phyloP scores from a whole-genome alignment of 1,140 invertebrate species.

The Choristoneura fumiferana region DNA sequence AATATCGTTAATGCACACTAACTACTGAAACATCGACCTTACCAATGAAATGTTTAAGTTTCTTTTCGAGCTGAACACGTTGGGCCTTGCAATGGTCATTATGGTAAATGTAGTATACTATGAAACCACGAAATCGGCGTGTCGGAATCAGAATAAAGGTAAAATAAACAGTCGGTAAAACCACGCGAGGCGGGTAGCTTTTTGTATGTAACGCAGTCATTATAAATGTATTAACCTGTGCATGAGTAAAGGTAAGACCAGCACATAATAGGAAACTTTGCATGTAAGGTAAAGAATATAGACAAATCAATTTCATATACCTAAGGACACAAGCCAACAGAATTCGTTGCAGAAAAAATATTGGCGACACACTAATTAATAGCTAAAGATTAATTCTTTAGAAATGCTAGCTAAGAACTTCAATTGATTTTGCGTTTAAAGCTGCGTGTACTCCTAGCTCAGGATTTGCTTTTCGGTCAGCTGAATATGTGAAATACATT shows the following conservation, averaged over 20 bases:
- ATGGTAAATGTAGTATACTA: constrained; percentile 74
- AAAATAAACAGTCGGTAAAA: constrained; percentile 73
- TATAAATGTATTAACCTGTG: constrained; percentile 46
- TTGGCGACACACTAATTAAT: too few relatives aligned
- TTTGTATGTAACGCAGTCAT: constrained; percentile 59
- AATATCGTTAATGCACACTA: constrained; percentile 74
- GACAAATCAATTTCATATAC: too few relatives aligned
- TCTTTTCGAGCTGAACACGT: constrained; percentile 34
- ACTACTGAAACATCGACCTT: constrained; percentile 56
- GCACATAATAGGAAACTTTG: too few relatives aligned
- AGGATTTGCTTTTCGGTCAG: too few relatives aligned
- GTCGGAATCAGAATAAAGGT: constrained; percentile 73
- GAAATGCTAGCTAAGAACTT: too few relatives aligned
- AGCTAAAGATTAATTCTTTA: too few relatives aligned
- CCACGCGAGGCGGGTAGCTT: constrained; percentile 45
- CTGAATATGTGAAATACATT: too few relatives aligned
- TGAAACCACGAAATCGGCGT: constrained; percentile 76
- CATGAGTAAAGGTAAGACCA: not conserved
- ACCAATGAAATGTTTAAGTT: constrained; percentile 32
- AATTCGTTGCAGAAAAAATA: too few relatives aligned
- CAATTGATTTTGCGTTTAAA: too few relatives aligned
- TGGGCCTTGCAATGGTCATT: constrained; percentile 72
- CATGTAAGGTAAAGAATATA: too few relatives aligned
- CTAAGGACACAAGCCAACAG: too few relatives aligned
- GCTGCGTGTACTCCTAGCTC: too few relatives aligned